A percentile compares a stretch with the other conserved stretches of the same genome.
These are phyloP conservation scores for Trematomus loennbergii DNA, from an alignment of 2,113 vertebrate genomes.

Conservation along the genomic window DNA sequence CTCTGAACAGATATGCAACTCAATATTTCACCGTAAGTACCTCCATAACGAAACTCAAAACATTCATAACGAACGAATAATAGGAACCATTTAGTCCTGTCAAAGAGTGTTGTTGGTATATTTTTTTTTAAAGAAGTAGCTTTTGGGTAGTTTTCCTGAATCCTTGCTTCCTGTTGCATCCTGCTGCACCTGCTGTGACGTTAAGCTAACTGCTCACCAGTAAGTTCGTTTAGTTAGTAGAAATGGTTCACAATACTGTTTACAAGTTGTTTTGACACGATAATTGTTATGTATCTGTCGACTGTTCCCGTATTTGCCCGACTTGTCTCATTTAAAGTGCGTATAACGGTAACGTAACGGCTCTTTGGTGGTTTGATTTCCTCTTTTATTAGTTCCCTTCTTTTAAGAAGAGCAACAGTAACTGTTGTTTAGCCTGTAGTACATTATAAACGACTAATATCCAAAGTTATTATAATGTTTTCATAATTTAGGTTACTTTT, in stretches of 20 bases:
- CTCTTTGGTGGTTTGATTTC: not conserved
- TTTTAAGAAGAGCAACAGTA: too few relatives aligned
- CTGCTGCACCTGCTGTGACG: slow-evolving; percentile 68
- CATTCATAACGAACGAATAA: too few relatives aligned
- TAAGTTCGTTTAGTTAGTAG: not conserved
- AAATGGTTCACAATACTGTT: not conserved
- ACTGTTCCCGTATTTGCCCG: not conserved
- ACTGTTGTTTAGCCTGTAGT: fast-evolving
- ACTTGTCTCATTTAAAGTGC: too few relatives aligned
- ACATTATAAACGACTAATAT: not conserved
- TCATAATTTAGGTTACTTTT: not conserved
- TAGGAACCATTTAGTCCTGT: too few relatives aligned
- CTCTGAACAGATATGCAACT: slow-evolving; percentile 68
- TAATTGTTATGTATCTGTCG: not conserved
- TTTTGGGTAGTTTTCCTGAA: slow-evolving; percentile 5
- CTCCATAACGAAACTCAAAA: not conserved
- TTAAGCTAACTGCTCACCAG: slow-evolving; percentile 1
- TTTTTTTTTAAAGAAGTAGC: not conserved
- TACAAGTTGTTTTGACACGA: not conserved
- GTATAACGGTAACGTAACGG: not conserved
- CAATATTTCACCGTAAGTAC: slow-evolving; percentile 72
- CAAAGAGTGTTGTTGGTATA: not conserved
- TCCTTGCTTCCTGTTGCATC: slow-evolving; percentile 63
- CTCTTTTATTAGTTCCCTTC: not conserved
- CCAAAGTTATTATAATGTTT: not conserved